Evolutionary conservation across 1,140 invertebrate genomes (phyloP).

Genomic region (Hylaeus volcanicus): DNA sequence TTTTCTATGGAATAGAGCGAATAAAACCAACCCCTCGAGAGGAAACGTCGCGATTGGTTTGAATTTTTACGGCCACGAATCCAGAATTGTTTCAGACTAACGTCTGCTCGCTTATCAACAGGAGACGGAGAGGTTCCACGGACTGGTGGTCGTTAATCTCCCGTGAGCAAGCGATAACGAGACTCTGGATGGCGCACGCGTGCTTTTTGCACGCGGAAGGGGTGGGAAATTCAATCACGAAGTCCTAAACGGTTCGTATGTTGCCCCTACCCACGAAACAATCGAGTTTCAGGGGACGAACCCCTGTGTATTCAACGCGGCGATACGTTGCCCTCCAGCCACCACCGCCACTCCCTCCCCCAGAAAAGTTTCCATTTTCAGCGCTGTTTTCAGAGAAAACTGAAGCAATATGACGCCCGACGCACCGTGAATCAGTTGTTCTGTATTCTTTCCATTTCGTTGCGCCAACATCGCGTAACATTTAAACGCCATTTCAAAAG

Average conservation of each 20-base stretch:
- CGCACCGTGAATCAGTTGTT: not conserved
- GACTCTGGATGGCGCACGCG: not conserved
- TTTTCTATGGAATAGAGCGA: too few species aligned
- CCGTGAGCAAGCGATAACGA: conserved; percentile 13
- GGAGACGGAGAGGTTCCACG: too few species aligned
- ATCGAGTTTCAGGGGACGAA: not conserved
- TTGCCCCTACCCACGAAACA: not conserved
- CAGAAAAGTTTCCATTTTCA: conserved; percentile 33
- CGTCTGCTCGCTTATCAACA: too few species aligned
- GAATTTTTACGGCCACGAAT: too few species aligned
- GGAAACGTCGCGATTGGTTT: too few species aligned
- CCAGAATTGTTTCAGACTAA: too few species aligned
- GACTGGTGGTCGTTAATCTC: conserved; percentile 8
- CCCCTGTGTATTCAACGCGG: conserved; percentile 34
- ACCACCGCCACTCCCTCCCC: too few species aligned
- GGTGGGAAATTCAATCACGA: conserved; percentile 39
- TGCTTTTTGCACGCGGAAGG: conserved; percentile 13
- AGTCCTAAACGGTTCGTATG: not conserved
- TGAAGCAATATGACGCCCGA: not conserved
- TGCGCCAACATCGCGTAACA: too few species aligned
- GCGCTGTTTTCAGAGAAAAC: conserved; percentile 30
- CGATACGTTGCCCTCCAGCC: conserved; percentile 9
- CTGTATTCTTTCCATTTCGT: conserved; percentile 42
- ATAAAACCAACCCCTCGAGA: too few species aligned
- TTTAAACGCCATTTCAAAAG: not conserved